Evolutionary conservation across 1,140 invertebrate genomes (phyloP), one percentile per base, ranked within the genome.

Genomic region (Brachionus calyciflorus): DNA sequence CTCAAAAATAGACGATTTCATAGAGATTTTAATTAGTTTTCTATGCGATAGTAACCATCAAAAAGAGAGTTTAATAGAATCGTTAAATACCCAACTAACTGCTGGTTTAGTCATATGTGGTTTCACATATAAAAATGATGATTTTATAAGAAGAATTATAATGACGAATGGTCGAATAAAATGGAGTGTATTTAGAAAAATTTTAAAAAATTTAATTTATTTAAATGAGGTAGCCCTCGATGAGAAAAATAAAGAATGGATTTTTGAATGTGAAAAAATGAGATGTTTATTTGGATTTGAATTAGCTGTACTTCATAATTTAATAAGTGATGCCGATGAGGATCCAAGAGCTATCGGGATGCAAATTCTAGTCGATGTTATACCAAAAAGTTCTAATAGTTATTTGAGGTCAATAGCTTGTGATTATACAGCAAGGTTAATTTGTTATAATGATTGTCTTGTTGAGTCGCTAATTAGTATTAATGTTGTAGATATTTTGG

Each of bases 261-360:
- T 3, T n/a, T 70, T 70, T 24, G 48, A 70, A 37, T 33, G 24
- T 37, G 14, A 70, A 70, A 70, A 17, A 37, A 14, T 70, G 7
- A 48, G 37, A 30, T 49, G 68, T 70, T 28, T 51, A n/a, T 49
- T 48, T 24, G 68, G 44, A 37, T 70, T 70, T 48, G 21, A 19
- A 14, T 21, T 24, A 7, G 44, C 68, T 21, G 44, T 41, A 21
- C 30, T 70, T 21, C 68, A 70, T 2, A 49, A 48, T 48, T 70
- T 70, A 30, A 70, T 70, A 6, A 70, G 6, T 19, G 68, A 70
- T 14, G 68, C 68, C 0, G 68, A 70, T 33, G 17, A 70, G 37
- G 68, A 70, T 70, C 68, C 68, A 0, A 48, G 68, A 48, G 68
- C 68, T 6, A 44, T 70, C 17, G 68, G 68, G n/a, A 48, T 70